Base-by-base conservation (phyloP, 2,113 vertebrate genomes). In the Sylvilagus bachmani region DNA sequence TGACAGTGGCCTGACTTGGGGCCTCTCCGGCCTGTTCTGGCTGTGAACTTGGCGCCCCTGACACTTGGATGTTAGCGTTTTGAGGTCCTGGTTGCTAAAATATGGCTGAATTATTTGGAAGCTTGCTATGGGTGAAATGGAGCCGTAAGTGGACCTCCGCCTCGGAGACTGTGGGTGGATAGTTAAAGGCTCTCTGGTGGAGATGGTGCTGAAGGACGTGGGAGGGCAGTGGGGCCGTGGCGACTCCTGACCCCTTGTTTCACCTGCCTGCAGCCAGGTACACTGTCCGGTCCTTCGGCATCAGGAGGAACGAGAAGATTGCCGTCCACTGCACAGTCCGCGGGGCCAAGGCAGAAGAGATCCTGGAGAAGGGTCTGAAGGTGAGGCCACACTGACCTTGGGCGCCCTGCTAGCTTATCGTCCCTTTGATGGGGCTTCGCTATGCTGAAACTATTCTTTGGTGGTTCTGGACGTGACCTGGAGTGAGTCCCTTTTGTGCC, bases 251-350 rank as follows among this genome's bases (percentile, higher is more conserved):
- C 55, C 13, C 0, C 64, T 75, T 97, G 62, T 90, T 31, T 21
- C 8, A 17, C 36, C 83, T 84, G 3, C 58, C 31, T 29, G 0
- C 98, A 99, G 99, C 99, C 75, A 99, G 99, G 17, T 99, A 99
- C 98, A 99, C 99, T 0, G 99, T 99, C 91, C 96, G 99, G 51
- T 99, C 99, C 96, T 99, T 99, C 12, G 99, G 99, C 25, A 99
- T 99, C 98, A 98, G 99, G 97, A 99, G 99, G 84, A 99, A 99
- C 88, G 99, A 99, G 98, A 99, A 99, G 98, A 99, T 99, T 93
- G 99, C 99, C 12, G 99, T 99, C 96, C 99, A 99, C 64, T 99
- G 99, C 98, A 99, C 99, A 0, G 99, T 99, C 93, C 99, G 99
- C 0, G 99, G 99, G 89, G 99, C 99, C 97, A 99, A 99, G 98